These are phyloP conservation scores for Botia almorhae DNA, from an alignment of 2,797 vertebrate species.

Conservation along the genomic window DNA sequence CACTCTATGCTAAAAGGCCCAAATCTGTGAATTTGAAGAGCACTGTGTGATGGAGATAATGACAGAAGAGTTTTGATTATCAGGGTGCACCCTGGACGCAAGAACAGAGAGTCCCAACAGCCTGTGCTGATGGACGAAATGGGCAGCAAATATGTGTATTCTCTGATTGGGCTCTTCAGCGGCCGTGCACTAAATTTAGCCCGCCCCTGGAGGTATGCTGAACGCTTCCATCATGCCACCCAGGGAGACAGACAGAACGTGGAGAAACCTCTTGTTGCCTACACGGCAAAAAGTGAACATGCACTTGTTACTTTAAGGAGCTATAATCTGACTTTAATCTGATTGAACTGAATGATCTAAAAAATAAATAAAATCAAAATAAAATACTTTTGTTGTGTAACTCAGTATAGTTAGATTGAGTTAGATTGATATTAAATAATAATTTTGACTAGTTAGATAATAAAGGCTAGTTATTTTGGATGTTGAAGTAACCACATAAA, in stretches of 20 bases:
- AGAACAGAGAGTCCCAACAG: constrained; percentile 20
- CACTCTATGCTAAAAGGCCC: neutral
- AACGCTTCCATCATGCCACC: constrained; percentile 12
- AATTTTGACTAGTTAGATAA: too few species aligned
- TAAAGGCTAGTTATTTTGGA: too few species aligned
- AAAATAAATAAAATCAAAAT: too few species aligned
- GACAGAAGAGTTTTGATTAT: constrained; percentile 7
- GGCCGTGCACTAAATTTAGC: constrained; percentile 37
- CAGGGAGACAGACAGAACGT: neutral
- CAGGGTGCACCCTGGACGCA: constrained; percentile 15
- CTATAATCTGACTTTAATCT: neutral
- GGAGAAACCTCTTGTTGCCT: neutral
- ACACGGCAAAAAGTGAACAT: neutral
- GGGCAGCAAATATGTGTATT: constrained; percentile 31
- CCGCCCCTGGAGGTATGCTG: constrained; percentile 16
- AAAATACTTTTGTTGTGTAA: too few species aligned
- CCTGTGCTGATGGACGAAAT: constrained; percentile 41
- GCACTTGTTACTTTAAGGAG: neutral
- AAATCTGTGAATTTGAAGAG: constrained; percentile 21
- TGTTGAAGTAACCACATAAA: too few species aligned
- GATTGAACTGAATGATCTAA: neutral
- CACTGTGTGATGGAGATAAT: constrained; percentile 21
- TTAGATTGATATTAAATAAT: too few species aligned
- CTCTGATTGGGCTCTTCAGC: constrained; percentile 50
- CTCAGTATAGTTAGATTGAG: too few species aligned